Conservation (phyloP, 2,888 invertebrate genomes). For the Mayetiola destructor region DNA sequence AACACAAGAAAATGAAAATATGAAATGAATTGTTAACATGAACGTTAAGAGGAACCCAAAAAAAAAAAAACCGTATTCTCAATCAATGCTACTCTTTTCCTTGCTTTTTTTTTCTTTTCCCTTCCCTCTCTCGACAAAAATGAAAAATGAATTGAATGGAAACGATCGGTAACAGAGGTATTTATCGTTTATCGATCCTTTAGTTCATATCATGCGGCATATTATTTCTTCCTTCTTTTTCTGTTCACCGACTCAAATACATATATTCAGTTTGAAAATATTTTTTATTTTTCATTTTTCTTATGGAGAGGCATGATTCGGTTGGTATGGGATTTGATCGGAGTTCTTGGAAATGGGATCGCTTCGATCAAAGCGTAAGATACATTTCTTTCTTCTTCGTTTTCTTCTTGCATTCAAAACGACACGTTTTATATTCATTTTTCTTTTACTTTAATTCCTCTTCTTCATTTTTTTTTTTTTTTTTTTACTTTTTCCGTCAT, state of each 20-base stretch:
- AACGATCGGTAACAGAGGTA: too few species aligned
- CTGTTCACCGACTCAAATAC: not conserved
- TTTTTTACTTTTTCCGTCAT: too few species aligned
- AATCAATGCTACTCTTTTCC: too few species aligned
- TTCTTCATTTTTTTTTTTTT: not conserved
- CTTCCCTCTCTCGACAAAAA: too few species aligned
- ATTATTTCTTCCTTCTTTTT: not conserved
- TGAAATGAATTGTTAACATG: too few species aligned
- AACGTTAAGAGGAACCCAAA: too few species aligned
- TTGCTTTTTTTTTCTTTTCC: too few species aligned
- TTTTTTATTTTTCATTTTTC: too few species aligned
- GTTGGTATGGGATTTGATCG: not conserved
- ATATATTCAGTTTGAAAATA: too few species aligned
- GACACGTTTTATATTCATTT: not conserved
- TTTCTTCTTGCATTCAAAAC: not conserved
- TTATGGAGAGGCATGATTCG: not conserved
- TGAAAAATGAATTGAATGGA: too few species aligned
- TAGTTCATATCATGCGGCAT: not conserved
- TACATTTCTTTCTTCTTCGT: not conserved
- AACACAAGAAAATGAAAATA: too few species aligned
- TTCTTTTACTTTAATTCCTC: slow-evolving; percentile 2
- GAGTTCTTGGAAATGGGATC: slow-evolving; percentile 8
- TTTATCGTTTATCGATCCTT: slow-evolving; percentile 10
- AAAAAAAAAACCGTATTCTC: too few species aligned
- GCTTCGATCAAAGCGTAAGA: slow-evolving; percentile 9